A percentile compares a stretch with the other conserved stretches of the same genome.
phyloP scores from a whole-genome alignment of 1,140 invertebrate species.

The Tetramorium alpestre region DNA sequence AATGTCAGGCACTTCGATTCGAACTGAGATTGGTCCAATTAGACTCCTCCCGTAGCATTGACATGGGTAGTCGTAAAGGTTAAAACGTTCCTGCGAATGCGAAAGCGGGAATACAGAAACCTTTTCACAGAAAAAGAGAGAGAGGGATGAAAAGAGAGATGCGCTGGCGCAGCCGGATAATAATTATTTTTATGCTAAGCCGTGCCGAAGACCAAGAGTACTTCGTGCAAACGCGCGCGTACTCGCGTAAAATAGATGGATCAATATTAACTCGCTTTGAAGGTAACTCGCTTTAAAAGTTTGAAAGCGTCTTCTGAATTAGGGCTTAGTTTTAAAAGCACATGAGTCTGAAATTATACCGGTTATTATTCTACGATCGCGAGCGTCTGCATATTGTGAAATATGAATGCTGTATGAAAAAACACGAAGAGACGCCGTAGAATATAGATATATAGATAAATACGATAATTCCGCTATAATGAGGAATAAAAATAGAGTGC shows the following conservation, averaged over 20 bases:
- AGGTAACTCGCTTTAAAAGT: conserved; percentile 16
- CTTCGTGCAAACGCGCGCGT: conserved; percentile 13
- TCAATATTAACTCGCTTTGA: conserved; percentile 73
- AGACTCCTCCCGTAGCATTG: conserved; percentile 34
- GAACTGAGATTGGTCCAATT: conserved; percentile 50
- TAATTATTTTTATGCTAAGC: conserved; percentile 51
- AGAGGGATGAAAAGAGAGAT: neutral
- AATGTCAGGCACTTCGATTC: conserved; percentile 35
- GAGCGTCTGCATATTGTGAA: neutral
- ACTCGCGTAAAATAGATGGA: conserved; percentile 68
- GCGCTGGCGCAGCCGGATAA: neutral
- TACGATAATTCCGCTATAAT: neutral
- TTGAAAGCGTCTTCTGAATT: conserved; percentile 19
- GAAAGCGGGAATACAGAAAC: conserved; percentile 5
- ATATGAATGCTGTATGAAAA: neutral
- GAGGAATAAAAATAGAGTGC: neutral
- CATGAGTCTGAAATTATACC: conserved; percentile 35
- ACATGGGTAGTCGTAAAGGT: conserved; percentile 35
- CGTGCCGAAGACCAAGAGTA: neutral
- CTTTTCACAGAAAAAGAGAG: neutral
- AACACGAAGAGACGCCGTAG: neutral
- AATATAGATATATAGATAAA: neutral
- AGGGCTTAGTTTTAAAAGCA: conserved; percentile 25
- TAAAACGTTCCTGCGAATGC: conserved; percentile 18
- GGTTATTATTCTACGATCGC: neutral